A percentile compares a stretch with the other conserved stretches of the same genome.
Evolutionary conservation across 2,113 vertebrate species (phyloP).

Genomic region (Lonchura striata): DNA sequence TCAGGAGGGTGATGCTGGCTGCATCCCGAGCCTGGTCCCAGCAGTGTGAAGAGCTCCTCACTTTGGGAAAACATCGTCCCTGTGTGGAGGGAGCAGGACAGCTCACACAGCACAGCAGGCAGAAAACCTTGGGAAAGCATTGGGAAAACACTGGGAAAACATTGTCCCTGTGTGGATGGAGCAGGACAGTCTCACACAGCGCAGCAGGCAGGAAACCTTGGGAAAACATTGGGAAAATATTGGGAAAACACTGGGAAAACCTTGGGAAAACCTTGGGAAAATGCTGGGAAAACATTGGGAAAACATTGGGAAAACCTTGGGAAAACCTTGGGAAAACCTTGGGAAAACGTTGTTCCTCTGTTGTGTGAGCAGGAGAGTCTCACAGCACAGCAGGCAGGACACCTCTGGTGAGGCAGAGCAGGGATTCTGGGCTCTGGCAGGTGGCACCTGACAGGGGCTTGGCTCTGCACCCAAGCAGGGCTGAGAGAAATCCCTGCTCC

Average conservation of each 20-base stretch:
- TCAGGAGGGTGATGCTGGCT: rapidly evolving
- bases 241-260: too few relatives aligned
- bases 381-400: neutral
- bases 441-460: rapidly evolving
- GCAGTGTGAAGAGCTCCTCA: neutral
- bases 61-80: rapidly evolving
- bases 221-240: too few relatives aligned
- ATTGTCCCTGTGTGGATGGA: too few relatives aligned
- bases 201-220: too few relatives aligned
- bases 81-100: neutral
- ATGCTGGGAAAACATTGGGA: too few relatives aligned
- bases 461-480: rapidly evolving
- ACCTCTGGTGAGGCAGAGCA: neutral
- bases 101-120: rapidly evolving
- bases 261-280: too few relatives aligned
- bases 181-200: too few relatives aligned
- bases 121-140: too few relatives aligned
- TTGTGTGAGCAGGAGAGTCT: rapidly evolving
- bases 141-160: too few relatives aligned
- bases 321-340: too few relatives aligned
- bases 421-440: neutral
- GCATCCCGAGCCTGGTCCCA: rapidly evolving
- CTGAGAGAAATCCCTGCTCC: neutral
- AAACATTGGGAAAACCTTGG: too few relatives aligned
- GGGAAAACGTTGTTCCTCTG: rapidly evolving